A percentile compares a stretch with the other conserved stretches of the same genome.
Conservation (phyloP, 2,113 vertebrate species). For the Channa argus region DNA sequence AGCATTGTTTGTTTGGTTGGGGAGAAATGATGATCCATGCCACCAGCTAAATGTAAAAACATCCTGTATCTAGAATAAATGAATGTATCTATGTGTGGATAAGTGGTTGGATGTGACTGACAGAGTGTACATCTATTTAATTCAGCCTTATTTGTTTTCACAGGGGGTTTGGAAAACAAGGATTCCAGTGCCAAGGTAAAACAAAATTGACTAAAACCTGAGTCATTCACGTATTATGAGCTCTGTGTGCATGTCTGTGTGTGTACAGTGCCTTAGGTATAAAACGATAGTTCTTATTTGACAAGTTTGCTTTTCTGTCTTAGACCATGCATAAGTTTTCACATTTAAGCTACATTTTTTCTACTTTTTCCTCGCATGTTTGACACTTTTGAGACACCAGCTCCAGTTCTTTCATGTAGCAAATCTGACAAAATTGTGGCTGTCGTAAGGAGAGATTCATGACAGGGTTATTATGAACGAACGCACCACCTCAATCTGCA, state of each 20-base stretch:
- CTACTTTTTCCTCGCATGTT: background rate
- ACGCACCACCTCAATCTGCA: background rate
- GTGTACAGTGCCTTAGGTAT: background rate
- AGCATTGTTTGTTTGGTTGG: background rate
- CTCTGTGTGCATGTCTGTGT: constrained; percentile 16
- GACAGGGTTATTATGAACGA: background rate
- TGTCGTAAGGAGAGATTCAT: background rate
- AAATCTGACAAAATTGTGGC: background rate
- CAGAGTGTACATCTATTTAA: constrained; percentile 7
- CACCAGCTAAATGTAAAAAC: constrained; percentile 1
- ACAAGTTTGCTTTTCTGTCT: background rate
- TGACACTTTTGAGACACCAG: background rate
- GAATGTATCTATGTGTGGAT: background rate
- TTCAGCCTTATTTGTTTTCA: constrained; percentile 50
- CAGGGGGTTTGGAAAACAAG: constrained; percentile 89
- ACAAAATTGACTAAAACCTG: constrained; percentile 13
- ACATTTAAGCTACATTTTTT: too few species aligned
- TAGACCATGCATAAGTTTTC: too few species aligned
- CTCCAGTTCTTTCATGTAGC: background rate
- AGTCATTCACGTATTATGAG: constrained; percentile 17
- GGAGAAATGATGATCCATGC: background rate
- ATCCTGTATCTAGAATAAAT: background rate
- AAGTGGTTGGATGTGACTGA: constrained; percentile 7
- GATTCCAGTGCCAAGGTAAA: constrained; percentile 89
- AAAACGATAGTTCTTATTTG: background rate